A percentile compares a stretch with the other conserved stretches of the same genome.
phyloP scores from a whole-genome alignment of 1,140 invertebrate genomes.

The Drosophila pandora region DNA sequence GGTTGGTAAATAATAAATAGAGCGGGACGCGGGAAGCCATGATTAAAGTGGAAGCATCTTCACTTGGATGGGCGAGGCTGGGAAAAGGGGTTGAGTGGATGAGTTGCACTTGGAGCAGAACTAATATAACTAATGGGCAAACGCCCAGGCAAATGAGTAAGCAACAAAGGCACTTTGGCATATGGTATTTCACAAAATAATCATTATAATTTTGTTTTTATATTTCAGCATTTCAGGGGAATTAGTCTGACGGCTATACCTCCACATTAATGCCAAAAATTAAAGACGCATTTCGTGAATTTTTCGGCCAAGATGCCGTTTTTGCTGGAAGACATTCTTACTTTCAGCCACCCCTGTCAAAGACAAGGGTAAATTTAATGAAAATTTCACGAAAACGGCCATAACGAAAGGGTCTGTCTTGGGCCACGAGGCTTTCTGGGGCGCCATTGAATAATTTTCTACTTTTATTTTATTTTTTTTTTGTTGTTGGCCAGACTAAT shows the following conservation, averaged over 20 bases:
- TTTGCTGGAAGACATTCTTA: constrained; percentile 9
- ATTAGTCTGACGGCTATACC: neutral
- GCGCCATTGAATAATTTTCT: constrained; percentile 25
- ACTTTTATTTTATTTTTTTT: neutral
- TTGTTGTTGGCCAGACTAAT: constrained; percentile 22
- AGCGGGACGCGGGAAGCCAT: constrained; percentile 14
- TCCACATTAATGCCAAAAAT: neutral
- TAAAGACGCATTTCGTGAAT: neutral
- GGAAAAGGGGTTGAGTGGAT: constrained; percentile 10
- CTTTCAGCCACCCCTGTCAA: constrained; percentile 7
- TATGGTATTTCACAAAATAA: constrained; percentile 8
- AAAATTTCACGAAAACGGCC: constrained; percentile 37
- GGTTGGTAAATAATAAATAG: constrained; percentile 45
- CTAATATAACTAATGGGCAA: constrained; percentile 63
- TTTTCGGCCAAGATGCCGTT: neutral
- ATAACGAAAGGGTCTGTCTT: constrained; percentile 22
- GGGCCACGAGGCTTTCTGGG: constrained; percentile 1
- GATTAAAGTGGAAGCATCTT: constrained; percentile 50
- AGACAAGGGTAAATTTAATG: constrained; percentile 40
- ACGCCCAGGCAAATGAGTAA: constrained; percentile 52
- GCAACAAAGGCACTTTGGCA: constrained; percentile 23
- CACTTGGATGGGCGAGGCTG: neutral
- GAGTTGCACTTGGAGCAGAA: constrained; percentile 46
- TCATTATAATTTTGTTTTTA: neutral
- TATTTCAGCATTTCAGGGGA: neutral